Evolutionary conservation across 1,140 invertebrate species (phyloP).

Genomic region (Atopsyche davidsoni): DNA sequence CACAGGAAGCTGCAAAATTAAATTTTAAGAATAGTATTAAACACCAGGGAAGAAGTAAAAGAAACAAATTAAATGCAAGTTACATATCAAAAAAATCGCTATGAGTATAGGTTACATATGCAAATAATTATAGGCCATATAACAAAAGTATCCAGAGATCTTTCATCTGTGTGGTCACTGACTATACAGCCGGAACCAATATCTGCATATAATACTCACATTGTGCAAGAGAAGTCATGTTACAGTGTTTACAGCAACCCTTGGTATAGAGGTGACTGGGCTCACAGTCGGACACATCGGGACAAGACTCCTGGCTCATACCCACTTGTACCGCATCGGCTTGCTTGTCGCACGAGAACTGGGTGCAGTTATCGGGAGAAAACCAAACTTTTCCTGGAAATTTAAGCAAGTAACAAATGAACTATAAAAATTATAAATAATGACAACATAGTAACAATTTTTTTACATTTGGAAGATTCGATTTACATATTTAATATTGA

Average conservation of each 20-base stretch:
- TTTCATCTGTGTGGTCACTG: too few relatives aligned
- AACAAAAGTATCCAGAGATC: too few relatives aligned
- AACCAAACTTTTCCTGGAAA: conserved; percentile 50
- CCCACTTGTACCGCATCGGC: conserved; percentile 50
- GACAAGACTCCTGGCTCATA: conserved; percentile 51
- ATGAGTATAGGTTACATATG: too few relatives aligned
- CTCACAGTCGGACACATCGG: conserved; percentile 55
- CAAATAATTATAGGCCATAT: too few relatives aligned
- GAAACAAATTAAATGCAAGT: too few relatives aligned
- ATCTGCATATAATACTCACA: conserved; percentile 36
- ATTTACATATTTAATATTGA: too few relatives aligned
- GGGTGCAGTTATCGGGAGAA: conserved; percentile 62
- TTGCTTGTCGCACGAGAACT: conserved; percentile 48
- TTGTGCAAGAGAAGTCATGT: conserved; percentile 41
- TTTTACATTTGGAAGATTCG: not conserved
- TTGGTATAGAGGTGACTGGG: conserved; percentile 49
- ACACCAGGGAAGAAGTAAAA: conserved; percentile 4
- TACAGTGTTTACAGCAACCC: conserved; percentile 63
- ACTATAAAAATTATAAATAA: not conserved
- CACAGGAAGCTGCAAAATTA: conserved; percentile 47
- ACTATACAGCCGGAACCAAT: conserved; percentile 1
- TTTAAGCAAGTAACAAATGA: not conserved
- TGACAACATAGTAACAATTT: not conserved
- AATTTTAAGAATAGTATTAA: not conserved
- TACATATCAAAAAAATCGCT: too few relatives aligned